Base-by-base conservation (phyloP, 1,140 invertebrate species). In the Lepidotrigona ventralis region DNA sequence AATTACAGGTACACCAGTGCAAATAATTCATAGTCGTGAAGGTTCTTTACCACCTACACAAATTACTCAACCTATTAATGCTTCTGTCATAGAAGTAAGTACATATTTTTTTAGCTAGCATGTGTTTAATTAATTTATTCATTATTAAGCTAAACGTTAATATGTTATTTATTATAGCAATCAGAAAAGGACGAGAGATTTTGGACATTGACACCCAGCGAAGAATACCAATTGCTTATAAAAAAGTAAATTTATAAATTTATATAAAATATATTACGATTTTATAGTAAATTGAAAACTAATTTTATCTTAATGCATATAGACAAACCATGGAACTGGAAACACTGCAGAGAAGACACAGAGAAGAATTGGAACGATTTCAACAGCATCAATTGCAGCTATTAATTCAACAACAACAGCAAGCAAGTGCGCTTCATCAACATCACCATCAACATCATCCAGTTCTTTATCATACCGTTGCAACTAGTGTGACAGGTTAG, bases 261-360 rank as follows among this genome's bases (percentile, higher is more conserved):
- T 68, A 71, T 58, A 39, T 46, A 26, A 21, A 71, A 71, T 26
- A 21, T 6, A 3, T 72, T 29, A 68, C 2, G 63, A 23, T 53
- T 19, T 29, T 14, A 46, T 2, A 46, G 39, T 46, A 33, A 58
- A 84, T 56, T 39, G 12, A 12, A 14, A 78, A 84, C 6, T 54
- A 53, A 73, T 33, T 76, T 46, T 53, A 76, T 76, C 53, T 46
- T 46, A 26, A 15, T 69, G 46, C 75, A 19, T 69, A 60, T 75
- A 94, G 94, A 79, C 94, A 94, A 93, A 92, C 93, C 29, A 86
- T 92, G 82, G 94, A 94, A 87, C 81, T 94, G 26, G 93, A 94
- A 86, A 91, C 90, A 63, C 84, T 94, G n/a, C 94, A 94, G 78
- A 90, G 87, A 81, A 92, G 93, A 84, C 94, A 94, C 72, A 90